phyloP scores from a whole-genome alignment of 1,140 invertebrate species.

The Hylaeus volcanicus region DNA sequence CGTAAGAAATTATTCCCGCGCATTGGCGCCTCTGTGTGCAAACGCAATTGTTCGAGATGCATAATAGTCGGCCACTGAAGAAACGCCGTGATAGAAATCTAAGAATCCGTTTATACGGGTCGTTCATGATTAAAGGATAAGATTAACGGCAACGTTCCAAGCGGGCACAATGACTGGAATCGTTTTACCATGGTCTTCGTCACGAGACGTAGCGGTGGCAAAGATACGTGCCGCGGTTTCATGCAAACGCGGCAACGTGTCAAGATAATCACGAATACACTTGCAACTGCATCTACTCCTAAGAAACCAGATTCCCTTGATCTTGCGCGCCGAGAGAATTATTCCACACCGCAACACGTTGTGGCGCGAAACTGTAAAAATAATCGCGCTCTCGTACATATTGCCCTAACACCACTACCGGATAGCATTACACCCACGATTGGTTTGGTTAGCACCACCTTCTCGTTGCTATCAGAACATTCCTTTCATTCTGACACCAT shows the following conservation, averaged over 20 bases:
- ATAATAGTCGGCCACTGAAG: conserved; percentile 41
- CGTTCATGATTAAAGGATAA: conserved; percentile 64
- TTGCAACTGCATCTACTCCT: conserved; percentile 37
- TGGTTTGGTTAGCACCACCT: not conserved
- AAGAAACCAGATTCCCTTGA: conserved; percentile 71
- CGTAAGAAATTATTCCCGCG: conserved; percentile 41
- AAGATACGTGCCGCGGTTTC: conserved; percentile 35
- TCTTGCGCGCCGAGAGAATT: conserved; percentile 62
- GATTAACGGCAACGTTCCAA: conserved; percentile 43
- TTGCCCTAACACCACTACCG: conserved; percentile 39
- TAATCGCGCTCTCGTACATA: conserved; percentile 33
- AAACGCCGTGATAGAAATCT: conserved; percentile 51
- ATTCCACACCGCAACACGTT: conserved; percentile 30
- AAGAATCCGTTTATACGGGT: conserved; percentile 57
- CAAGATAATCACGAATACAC: conserved; percentile 39
- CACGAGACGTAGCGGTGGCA: conserved; percentile 53
- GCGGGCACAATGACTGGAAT: conserved; percentile 46
- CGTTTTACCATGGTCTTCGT: conserved; percentile 46
- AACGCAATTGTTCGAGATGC: conserved; percentile 48
- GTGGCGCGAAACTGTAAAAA: conserved; percentile 29
- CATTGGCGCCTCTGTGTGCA: conserved; percentile 48
- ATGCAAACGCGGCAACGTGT: conserved; percentile 54
- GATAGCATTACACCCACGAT: conserved; percentile 44
- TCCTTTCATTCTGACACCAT: conserved; percentile 31
- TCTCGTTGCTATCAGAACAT: not conserved